phyloP scores from a whole-genome alignment of 1,140 invertebrate genomes.

The Atta colombica region DNA sequence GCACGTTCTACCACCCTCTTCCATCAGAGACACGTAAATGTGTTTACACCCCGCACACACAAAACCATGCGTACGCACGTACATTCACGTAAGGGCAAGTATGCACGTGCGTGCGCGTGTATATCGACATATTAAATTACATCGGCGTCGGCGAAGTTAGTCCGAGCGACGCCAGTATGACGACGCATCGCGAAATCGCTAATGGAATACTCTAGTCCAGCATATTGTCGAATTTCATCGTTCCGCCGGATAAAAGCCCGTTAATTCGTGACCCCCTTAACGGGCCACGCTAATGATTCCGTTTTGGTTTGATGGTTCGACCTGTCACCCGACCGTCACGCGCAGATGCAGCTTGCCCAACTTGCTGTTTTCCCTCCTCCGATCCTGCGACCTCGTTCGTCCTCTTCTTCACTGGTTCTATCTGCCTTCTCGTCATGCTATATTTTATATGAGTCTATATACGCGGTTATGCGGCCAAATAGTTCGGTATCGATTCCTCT shows the following conservation, averaged over 20 bases:
- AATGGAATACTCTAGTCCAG: conserved; percentile 82
- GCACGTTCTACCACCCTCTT: conserved; percentile 16
- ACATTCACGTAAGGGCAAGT: conserved; percentile 1
- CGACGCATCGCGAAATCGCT: conserved; percentile 77
- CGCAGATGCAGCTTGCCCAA: conserved; percentile 73
- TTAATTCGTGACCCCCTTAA: conserved; percentile 79
- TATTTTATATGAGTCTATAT: conserved; percentile 50
- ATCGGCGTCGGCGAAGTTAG: conserved; percentile 58
- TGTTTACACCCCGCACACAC: conserved; percentile 34
- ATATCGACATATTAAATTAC: conserved; percentile 77
- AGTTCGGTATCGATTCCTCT: conserved; percentile 66
- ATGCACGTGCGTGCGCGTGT: neutral
- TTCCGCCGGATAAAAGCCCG: conserved; percentile 74
- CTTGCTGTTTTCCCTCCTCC: conserved; percentile 15
- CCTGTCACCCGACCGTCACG: conserved; percentile 75
- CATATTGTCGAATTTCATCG: conserved; percentile 78
- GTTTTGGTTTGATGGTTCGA: conserved; percentile 75
- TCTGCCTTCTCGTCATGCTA: conserved; percentile 42
- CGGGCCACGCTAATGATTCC: conserved; percentile 77
- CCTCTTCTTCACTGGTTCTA: conserved; percentile 30
- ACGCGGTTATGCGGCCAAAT: conserved; percentile 27
- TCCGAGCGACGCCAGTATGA: conserved; percentile 63
- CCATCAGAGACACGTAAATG: conserved; percentile 48
- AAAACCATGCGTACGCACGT: neutral
- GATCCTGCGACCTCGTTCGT: neutral